These are phyloP conservation scores for Dinothrombium tinctorium DNA, from an alignment of 1,140 invertebrate species.

Conservation along the genomic window DNA sequence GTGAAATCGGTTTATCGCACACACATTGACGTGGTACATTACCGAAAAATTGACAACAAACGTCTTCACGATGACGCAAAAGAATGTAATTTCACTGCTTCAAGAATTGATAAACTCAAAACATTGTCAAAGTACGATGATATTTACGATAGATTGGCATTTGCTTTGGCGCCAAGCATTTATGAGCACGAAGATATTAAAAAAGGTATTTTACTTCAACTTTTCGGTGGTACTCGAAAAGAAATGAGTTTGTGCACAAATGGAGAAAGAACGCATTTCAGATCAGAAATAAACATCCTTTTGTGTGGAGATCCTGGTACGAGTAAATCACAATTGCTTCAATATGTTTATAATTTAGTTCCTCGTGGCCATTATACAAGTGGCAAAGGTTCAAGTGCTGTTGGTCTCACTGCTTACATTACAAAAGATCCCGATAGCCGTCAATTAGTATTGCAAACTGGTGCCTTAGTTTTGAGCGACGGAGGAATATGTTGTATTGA, in stretches of 20 bases:
- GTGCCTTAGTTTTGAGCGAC: conserved; percentile 85
- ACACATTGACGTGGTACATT: conserved; percentile 91
- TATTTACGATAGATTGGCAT: conserved; percentile 74
- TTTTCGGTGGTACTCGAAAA: conserved; percentile 93
- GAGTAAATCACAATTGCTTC: conserved; percentile 88
- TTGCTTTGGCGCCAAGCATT: conserved; percentile 86
- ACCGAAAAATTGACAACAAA: conserved; percentile 63
- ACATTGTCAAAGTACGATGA: conserved; percentile 58
- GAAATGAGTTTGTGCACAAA: conserved; percentile 20
- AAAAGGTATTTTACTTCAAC: conserved; percentile 82
- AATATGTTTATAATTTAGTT: conserved; percentile 79
- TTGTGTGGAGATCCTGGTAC: conserved; percentile 97
- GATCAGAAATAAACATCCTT: conserved; percentile 84
- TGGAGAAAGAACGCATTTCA: conserved; percentile 16
- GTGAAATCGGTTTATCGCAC: conserved; percentile 79
- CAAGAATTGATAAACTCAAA: conserved; percentile 61
- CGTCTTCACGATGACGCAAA: conserved; percentile 45
- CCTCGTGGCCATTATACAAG: conserved; percentile 88
- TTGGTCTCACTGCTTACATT: conserved; percentile 95
- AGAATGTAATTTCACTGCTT: conserved; percentile 45
- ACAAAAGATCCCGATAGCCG: conserved; percentile 91
- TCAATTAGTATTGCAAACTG: conserved; percentile 83
- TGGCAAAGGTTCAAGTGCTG: conserved; percentile 89
- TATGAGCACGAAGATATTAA: conserved; percentile 98
- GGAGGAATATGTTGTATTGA: conserved; percentile 99